Base-by-base conservation (phyloP, 2,888 invertebrate species). In the Strigamia crassipes region DNA sequence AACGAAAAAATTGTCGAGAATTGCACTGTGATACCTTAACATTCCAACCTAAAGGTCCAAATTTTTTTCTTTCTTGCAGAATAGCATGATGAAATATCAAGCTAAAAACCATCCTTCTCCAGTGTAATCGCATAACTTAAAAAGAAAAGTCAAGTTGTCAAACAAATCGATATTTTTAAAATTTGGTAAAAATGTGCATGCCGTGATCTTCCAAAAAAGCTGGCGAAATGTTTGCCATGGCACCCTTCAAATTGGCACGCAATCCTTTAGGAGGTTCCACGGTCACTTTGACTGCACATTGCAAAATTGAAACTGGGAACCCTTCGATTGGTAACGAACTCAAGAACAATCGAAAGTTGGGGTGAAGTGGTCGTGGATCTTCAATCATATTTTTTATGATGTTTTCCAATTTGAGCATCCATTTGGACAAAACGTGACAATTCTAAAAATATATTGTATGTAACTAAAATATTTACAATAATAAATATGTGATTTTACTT, bases 141-240 rank as follows among this genome's bases (percentile, higher is more conserved):
- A 77, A 34, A 81, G 42, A 38, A 81, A 79, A 23, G 15, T 77
- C 13, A 82, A 38, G 10, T n/a, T 18, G 34, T 31, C 46, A 38
- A 8, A 42, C 21, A 31, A 73, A 6, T 38, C 66, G 51, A 13
- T 8, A 42, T 66, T 66, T 73, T 78, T 2, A 13, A n/a, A 21
- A 73, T n/a, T 41, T 27, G 27, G 27, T 27, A 27, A 6, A 38
- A 38, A 9, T 38, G 1, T 42, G 86, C 88, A 88, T 88, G 94
- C 94, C 89, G 87, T 96, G 92, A 83, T 92, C 91, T 88, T 96
- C 94, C 86, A 96, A 96, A 87, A 93, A 95, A 81, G 92, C 93
- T 0, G 90, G 89, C 0, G 95, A 94, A 86, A 96, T 94, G 86
- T 93, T 92, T 83, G 93, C 92, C 86, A 96, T 95, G 0, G 92